phyloP scores from a whole-genome alignment of 2,113 vertebrate species.

The Oreocharis arfaki region DNA sequence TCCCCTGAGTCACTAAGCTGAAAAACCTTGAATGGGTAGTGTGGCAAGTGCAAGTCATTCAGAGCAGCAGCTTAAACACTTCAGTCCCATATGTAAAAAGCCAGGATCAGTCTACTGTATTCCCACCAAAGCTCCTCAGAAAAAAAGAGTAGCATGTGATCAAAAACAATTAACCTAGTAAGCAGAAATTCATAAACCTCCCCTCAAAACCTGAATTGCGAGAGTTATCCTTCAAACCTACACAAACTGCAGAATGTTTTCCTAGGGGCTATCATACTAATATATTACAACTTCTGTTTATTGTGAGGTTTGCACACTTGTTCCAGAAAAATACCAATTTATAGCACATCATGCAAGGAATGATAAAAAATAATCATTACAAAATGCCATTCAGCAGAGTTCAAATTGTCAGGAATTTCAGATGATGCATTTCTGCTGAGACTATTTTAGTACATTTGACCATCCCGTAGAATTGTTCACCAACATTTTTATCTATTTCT shows the following conservation, averaged over 20 bases:
- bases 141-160: rapidly evolving
- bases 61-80: neutral
- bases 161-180: neutral
- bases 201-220: neutral
- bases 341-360: neutral
- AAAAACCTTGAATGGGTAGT: neutral
- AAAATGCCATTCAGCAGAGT: neutral
- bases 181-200: neutral
- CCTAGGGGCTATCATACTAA: neutral
- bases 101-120: neutral
- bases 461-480: neutral
- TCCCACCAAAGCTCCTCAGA: neutral
- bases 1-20: neutral
- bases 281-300: neutral
- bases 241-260: neutral
- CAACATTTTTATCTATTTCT: neutral
- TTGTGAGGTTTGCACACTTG: neutral
- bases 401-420: neutral
- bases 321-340: neutral
- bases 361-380: neutral
- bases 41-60: neutral
- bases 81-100: neutral
- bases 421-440: neutral
- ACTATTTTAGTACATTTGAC: neutral
- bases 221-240: neutral